A percentile compares a stretch with the other conserved stretches of the same genome.
These are phyloP conservation scores for Amiota minor DNA, from an alignment of 2,888 invertebrate species.

Conservation along the genomic window DNA sequence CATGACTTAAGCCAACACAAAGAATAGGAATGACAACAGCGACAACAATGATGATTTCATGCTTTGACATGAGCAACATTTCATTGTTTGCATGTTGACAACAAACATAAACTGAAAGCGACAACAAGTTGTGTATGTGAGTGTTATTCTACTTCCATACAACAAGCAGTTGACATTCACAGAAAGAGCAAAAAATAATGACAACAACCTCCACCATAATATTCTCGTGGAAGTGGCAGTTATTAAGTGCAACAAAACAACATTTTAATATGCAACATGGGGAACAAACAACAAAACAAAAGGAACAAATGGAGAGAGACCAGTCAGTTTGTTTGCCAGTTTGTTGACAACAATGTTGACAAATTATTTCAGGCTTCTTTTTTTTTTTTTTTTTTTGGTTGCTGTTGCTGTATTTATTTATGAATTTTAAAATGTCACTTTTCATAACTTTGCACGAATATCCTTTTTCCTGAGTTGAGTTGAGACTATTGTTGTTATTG, in stretches of 20 bases:
- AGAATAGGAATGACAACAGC: no score
- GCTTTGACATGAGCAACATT: no score
- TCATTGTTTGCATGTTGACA: neutral
- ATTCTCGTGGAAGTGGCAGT: no score
- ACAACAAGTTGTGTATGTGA: slow-evolving; percentile 9
- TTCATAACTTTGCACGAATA: no score
- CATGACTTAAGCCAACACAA: slow-evolving; percentile 15
- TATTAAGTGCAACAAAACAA: no score
- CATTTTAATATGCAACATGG: neutral
- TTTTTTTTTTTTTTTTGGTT: no score
- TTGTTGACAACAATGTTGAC: neutral
- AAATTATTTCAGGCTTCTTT: neutral
- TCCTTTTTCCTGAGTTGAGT: no score
- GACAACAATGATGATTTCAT: no score
- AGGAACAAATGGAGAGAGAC: neutral
- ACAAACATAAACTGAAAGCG: slow-evolving; percentile 1
- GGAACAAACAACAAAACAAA: neutral
- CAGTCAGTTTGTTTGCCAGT: no score
- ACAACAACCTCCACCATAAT: neutral
- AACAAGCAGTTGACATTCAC: neutral
- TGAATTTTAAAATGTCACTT: no score
- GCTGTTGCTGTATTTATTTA: no score
- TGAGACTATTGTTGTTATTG: no score
- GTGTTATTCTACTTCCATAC: neutral
- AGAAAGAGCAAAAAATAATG: neutral